Conservation (phyloP, 2,888 invertebrate genomes). For the Gryllus longicercus region DNA sequence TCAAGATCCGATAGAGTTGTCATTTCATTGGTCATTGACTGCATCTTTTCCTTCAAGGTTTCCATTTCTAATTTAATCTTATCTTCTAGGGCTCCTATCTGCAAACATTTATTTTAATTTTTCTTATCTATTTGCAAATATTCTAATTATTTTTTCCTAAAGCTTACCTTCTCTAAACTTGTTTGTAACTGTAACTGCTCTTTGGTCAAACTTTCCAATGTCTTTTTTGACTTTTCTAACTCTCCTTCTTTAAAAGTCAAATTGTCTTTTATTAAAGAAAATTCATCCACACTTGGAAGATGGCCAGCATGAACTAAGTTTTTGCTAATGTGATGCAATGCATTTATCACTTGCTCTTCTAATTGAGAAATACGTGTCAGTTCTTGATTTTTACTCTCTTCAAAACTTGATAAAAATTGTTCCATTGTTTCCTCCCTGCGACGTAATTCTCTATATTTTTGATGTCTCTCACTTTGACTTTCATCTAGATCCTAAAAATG, state of each 20-base stretch:
- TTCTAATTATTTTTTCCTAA: too few relatives aligned
- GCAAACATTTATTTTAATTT: constrained; percentile 36
- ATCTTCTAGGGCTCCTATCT: constrained; percentile 64
- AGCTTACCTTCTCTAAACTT: constrained; percentile 47
- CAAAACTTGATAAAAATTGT: constrained; percentile 64
- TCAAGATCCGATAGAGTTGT: constrained; percentile 60
- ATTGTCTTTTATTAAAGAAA: constrained; percentile 48
- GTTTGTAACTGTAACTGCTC: constrained; percentile 52
- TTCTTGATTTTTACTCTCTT: constrained; percentile 61
- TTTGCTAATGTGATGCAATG: constrained; percentile 64
- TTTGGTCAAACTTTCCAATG: constrained; percentile 61
- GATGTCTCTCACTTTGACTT: constrained; percentile 67
- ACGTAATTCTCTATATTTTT: constrained; percentile 75
- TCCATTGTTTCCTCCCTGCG: constrained; percentile 81
- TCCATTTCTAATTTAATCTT: constrained; percentile 59
- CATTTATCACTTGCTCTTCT: constrained; percentile 61
- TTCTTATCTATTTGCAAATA: too few relatives aligned
- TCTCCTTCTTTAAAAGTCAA: constrained; percentile 53
- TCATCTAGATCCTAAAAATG: constrained; percentile 60
- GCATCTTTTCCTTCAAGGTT: constrained; percentile 49
- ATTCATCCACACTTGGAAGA: constrained; percentile 34
- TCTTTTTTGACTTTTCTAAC: constrained; percentile 60
- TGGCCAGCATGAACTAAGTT: constrained; percentile 46
- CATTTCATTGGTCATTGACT: constrained; percentile 61
- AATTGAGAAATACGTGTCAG: constrained; percentile 58